Percentiles rank a stretch among this genome's conserved stretches.
phyloP scores from a whole-genome alignment of 2,888 invertebrate species.

The Drosophila mulleri region DNA sequence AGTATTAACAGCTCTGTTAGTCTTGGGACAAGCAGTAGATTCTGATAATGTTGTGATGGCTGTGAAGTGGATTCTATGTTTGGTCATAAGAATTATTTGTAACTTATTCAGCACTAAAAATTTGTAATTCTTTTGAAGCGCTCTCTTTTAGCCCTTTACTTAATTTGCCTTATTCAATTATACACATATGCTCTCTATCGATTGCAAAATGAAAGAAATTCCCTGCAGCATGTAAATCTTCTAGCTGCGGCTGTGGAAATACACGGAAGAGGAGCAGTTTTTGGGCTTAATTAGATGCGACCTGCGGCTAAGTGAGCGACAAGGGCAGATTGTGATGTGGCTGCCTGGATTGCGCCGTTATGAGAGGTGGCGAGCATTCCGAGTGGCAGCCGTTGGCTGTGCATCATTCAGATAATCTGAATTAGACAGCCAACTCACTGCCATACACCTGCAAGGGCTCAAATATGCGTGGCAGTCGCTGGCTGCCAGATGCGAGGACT shows the following conservation, averaged over 20 bases:
- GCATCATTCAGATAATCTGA: conserved; percentile 8
- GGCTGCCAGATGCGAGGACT: conserved; percentile 11
- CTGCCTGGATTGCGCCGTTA: conserved; percentile 7
- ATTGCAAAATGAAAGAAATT: neutral
- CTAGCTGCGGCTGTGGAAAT: neutral
- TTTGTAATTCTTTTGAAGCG: no score
- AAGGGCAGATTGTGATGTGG: conserved; percentile 18
- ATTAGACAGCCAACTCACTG: conserved; percentile 16
- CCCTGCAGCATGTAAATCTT: neutral
- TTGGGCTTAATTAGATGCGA: neutral
- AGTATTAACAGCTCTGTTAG: neutral
- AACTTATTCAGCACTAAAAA: neutral
- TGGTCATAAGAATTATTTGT: accelerated
- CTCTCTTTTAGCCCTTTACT: no score
- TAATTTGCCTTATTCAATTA: neutral
- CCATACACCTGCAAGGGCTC: conserved; percentile 41
- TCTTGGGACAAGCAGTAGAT: conserved; percentile 47
- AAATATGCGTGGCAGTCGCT: conserved; percentile 56
- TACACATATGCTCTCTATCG: neutral
- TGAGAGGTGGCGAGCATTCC: neutral
- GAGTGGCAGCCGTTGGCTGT: conserved; percentile 1
- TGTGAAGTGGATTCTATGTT: conserved; percentile 10
- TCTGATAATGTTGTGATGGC: neutral
- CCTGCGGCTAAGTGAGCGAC: conserved; percentile 8
- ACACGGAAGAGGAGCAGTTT: neutral